Conservation (phyloP, 2,888 invertebrate species). For the Escarpia spicata region DNA sequence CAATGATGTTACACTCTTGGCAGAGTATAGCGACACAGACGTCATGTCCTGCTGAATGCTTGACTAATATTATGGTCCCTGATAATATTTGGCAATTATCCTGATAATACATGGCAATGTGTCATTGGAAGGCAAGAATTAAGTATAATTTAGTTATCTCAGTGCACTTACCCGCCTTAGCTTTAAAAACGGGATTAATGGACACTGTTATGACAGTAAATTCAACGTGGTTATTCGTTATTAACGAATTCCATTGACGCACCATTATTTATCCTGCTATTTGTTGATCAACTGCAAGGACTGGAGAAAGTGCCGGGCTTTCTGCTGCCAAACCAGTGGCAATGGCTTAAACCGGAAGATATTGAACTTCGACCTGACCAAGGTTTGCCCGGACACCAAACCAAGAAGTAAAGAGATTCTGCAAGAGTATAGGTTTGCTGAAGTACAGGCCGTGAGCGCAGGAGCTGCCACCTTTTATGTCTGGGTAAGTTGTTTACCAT, state of each 20-base stretch:
- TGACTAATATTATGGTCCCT: too few relatives aligned
- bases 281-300: slow-evolving; percentile 42
- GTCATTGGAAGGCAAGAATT: not conserved
- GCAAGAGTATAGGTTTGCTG: slow-evolving; percentile 46
- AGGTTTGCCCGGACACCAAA: slow-evolving; percentile 48
- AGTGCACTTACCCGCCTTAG: not conserved
- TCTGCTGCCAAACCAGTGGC: slow-evolving; percentile 49
- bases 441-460: slow-evolving; percentile 51
- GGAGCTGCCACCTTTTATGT: slow-evolving; percentile 58
- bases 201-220: not conserved
- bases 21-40: not conserved
- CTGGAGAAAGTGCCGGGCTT: slow-evolving; percentile 51
- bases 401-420: slow-evolving; percentile 49
- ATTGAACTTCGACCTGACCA: slow-evolving; percentile 47
- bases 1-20: not conserved
- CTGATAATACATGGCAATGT: not conserved
- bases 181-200: not conserved
- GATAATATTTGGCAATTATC: not conserved
- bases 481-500: slow-evolving; percentile 50
- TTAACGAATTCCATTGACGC: too few relatives aligned
- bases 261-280: too few relatives aligned
- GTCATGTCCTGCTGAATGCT: too few relatives aligned
- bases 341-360: slow-evolving; percentile 51
- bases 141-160: not conserved
- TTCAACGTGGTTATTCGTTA: too few relatives aligned